These are phyloP conservation scores for Drosophila cracens DNA, from an alignment of 2,888 invertebrate species.

Conservation along the genomic window DNA sequence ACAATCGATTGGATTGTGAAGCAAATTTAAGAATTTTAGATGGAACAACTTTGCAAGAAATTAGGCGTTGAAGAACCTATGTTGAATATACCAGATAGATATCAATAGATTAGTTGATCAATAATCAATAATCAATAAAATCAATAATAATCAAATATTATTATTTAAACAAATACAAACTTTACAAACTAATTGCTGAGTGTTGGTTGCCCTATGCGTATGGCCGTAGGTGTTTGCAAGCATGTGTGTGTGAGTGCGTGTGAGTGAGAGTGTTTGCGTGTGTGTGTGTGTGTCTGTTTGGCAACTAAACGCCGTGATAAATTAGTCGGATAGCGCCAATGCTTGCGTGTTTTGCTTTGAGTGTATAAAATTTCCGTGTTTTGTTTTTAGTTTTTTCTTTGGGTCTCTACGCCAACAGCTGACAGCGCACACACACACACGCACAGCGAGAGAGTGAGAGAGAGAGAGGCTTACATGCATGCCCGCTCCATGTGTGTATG, in stretches of 20 bases:
- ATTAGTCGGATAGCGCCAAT: constrained; percentile 51
- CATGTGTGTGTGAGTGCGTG: not conserved
- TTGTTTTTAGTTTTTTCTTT: constrained; percentile 8
- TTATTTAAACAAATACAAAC: no score
- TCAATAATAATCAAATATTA: no score
- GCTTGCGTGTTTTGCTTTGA: constrained; percentile 61
- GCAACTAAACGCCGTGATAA: constrained; percentile 59
- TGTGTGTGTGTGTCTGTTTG: constrained; percentile 37
- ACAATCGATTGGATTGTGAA: not conserved
- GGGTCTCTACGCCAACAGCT: constrained; percentile 54
- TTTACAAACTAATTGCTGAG: not conserved
- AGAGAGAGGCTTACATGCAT: constrained; percentile 11
- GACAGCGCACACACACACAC: constrained; percentile 40
- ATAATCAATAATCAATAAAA: no score
- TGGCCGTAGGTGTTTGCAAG: constrained; percentile 2
- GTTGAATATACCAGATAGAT: not conserved
- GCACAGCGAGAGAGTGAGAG: constrained; percentile 1
- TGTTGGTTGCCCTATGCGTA: not conserved
- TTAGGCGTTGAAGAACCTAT: not conserved
- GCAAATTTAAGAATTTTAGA: not conserved
- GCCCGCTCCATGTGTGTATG: constrained; percentile 54
- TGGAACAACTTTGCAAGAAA: not conserved
- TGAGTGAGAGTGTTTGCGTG: not conserved
- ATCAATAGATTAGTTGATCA: not conserved
- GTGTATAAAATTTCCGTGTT: constrained; percentile 8